These are phyloP conservation scores for Nephila pilipes DNA, from an alignment of 1,140 invertebrate species.

Conservation along the genomic window DNA sequence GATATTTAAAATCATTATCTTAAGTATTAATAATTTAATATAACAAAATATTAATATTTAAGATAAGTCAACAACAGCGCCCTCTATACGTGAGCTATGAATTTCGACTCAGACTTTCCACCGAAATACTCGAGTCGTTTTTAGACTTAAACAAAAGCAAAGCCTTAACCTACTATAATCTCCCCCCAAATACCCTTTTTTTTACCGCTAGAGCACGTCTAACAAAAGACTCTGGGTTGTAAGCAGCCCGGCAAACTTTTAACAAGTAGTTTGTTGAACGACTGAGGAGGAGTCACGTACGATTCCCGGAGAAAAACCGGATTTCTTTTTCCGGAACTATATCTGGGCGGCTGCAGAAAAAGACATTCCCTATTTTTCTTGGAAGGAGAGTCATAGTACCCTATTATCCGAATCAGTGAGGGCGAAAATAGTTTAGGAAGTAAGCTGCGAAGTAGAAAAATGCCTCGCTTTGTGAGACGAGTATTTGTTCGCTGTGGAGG, in stretches of 20 bases:
- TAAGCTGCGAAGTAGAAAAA: slow-evolving; percentile 53
- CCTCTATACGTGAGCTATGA: too few species aligned
- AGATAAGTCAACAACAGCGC: too few species aligned
- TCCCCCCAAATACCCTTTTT: neutral
- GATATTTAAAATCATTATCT: too few species aligned
- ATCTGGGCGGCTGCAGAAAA: slow-evolving; percentile 4
- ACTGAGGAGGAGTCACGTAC: slow-evolving; percentile 16
- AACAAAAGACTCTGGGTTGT: neutral
- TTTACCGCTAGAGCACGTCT: neutral
- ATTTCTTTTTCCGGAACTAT: slow-evolving; percentile 31
- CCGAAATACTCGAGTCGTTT: too few species aligned
- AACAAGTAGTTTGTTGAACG: slow-evolving; percentile 60
- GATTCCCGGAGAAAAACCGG: slow-evolving; percentile 11
- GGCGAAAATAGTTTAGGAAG: slow-evolving; percentile 72
- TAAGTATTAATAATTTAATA: too few species aligned
- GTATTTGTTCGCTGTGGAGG: neutral
- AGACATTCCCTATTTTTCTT: slow-evolving; percentile 44
- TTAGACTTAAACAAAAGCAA: neutral
- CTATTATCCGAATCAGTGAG: slow-evolving; percentile 68
- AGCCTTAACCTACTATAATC: neutral
- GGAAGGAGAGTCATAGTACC: slow-evolving; percentile 51
- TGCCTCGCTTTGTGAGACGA: slow-evolving; percentile 4
- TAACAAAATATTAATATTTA: too few species aligned
- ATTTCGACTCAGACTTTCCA: too few species aligned
- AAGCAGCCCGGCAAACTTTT: slow-evolving; percentile 26